These are phyloP conservation scores for Crocuta crocuta DNA, from an alignment of 2,113 vertebrate species.

Conservation along the genomic window DNA sequence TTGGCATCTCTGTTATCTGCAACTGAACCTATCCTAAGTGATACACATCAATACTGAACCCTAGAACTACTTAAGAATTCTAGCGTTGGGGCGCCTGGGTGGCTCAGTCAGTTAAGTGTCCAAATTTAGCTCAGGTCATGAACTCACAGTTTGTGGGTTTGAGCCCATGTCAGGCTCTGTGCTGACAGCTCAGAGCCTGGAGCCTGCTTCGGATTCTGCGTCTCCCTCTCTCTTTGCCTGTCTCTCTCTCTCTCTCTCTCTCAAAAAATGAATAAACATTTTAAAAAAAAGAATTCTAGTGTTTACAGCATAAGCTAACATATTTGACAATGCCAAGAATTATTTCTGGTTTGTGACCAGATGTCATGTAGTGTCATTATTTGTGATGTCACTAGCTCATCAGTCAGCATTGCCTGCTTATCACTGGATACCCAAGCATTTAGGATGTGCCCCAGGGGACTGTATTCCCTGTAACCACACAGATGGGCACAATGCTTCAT, in stretches of 20 bases:
- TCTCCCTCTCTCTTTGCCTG: too few species aligned
- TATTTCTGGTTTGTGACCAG: neutral
- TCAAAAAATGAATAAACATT: too few species aligned
- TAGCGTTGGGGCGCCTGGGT: too few species aligned
- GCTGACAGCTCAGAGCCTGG: too few species aligned
- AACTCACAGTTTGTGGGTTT: too few species aligned
- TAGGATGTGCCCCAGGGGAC: neutral
- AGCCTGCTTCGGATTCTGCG: too few species aligned
- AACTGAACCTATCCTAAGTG: neutral
- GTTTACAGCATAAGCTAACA: neutral
- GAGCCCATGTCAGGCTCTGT: too few species aligned
- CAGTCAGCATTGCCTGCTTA: neutral
- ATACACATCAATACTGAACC: neutral
- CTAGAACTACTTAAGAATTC: neutral
- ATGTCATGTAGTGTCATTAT: neutral
- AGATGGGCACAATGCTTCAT: neutral
- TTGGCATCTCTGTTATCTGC: neutral
- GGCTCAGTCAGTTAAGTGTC: too few species aligned
- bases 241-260: too few species aligned
- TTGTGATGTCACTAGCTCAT: neutral
- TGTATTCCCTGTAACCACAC: neutral
- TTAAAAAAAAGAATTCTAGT: too few species aligned
- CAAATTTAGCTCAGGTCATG: too few species aligned
- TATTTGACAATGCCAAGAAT: neutral
- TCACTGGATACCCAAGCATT: neutral